These are phyloP conservation scores for Dichetophora obliterata DNA, from an alignment of 2,888 invertebrate species.

Conservation along the genomic window DNA sequence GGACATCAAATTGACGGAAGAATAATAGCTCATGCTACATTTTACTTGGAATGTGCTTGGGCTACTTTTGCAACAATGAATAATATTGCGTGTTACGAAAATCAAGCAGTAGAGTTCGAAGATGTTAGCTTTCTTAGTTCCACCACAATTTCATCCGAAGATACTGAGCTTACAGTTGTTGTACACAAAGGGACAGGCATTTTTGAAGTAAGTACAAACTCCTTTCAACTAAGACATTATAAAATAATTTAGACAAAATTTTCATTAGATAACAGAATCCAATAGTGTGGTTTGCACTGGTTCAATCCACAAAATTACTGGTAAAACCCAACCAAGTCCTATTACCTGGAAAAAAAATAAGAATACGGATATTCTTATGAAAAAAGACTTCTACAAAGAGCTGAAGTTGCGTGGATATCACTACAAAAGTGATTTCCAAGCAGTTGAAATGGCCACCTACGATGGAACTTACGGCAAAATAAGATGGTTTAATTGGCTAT, in stretches of 20 bases:
- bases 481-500: conserved; percentile 85
- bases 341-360: conserved; percentile 33
- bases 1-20: conserved; percentile 90
- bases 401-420: conserved; percentile 78
- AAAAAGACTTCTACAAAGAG: conserved; percentile 77
- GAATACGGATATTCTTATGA: conserved; percentile 64
- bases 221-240: too few relatives aligned
- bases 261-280: conserved; percentile 66
- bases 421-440: conserved; percentile 63
- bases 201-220: conserved; percentile 71
- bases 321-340: conserved; percentile 35
- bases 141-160: conserved; percentile 81
- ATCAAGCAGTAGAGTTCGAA: conserved; percentile 86
- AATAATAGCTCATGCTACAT: conserved; percentile 81
- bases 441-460: conserved; percentile 51
- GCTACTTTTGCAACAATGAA: conserved; percentile 81
- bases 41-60: conserved; percentile 85
- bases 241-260: neutral
- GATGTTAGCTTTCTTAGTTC: conserved; percentile 87
- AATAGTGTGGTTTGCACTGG: conserved; percentile 42
- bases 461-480: conserved; percentile 57
- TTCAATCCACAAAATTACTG: conserved; percentile 59
- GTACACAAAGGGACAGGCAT: conserved; percentile 75
- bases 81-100: conserved; percentile 72
- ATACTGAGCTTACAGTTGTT: conserved; percentile 72